These are phyloP conservation scores for Furnarius figulus DNA, from an alignment of 2,113 vertebrate species.

Conservation along the genomic window DNA sequence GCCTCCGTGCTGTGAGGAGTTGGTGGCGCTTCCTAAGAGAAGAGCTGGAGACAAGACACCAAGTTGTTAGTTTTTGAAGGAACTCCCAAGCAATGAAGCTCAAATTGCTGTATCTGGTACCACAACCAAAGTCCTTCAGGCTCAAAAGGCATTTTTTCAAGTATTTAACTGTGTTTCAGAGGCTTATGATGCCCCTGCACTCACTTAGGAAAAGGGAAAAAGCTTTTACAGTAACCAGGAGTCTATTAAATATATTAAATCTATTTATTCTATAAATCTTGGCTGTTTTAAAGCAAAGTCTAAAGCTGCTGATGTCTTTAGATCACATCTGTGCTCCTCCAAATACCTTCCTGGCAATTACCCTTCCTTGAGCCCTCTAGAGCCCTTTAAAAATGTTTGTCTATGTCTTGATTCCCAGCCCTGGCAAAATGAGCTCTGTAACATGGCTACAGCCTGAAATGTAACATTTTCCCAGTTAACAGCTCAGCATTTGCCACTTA, in stretches of 20 bases:
- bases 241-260: not conserved
- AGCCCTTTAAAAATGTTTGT: not conserved
- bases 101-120: not conserved
- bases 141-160: not conserved
- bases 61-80: not conserved
- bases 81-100: not conserved
- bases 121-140: not conserved
- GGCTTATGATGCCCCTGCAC: not conserved
- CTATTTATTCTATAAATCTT: not conserved
- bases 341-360: not conserved
- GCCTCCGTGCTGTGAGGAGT: not conserved
- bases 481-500: not conserved
- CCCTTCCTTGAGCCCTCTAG: not conserved
- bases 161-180: not conserved
- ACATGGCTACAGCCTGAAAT: not conserved
- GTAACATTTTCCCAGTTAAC: not conserved
- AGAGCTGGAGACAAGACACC: constrained; percentile 40
- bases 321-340: not conserved
- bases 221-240: not conserved
- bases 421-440: not conserved
- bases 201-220: not conserved
- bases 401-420: not conserved
- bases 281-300: not conserved
- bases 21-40: constrained; percentile 38
- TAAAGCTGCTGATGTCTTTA: not conserved